Conservation (phyloP, 2,888 invertebrate species). For the Notodonta ziczac region DNA sequence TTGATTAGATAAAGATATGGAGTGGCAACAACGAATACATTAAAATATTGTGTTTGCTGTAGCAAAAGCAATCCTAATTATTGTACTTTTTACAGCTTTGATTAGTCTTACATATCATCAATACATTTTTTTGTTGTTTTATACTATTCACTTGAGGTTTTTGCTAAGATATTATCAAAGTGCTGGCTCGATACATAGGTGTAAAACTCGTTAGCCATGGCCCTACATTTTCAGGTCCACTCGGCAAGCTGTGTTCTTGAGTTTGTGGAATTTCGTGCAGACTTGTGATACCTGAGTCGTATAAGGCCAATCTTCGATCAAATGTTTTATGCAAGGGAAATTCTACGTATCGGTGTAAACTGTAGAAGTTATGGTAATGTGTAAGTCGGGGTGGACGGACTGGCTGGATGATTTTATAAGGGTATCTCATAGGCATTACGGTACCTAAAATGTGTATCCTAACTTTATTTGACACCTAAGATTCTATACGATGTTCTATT, state of each 20-base stretch:
- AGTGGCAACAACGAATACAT: conserved; percentile 21
- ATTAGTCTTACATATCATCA: not conserved
- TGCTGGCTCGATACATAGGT: not conserved
- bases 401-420: too few species aligned
- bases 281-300: not conserved
- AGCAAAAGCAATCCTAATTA: not conserved
- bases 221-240: not conserved
- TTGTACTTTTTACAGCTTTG: not conserved
- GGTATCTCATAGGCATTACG: too few species aligned
- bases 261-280: not conserved
- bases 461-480: too few species aligned
- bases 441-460: too few species aligned
- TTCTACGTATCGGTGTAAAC: too few species aligned
- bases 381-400: too few species aligned
- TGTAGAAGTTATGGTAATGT: too few species aligned
- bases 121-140: not conserved
- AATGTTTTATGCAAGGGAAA: too few species aligned
- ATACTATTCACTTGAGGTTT: not conserved
- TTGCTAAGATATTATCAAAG: not conserved
- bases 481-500: too few species aligned
- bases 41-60: conserved; percentile 3
- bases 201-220: not conserved
- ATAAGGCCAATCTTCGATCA: too few species aligned
- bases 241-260: not conserved
- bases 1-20: conserved; percentile 30